Base-by-base conservation (phyloP, 2,113 vertebrate species). In the Verasper variegatus region DNA sequence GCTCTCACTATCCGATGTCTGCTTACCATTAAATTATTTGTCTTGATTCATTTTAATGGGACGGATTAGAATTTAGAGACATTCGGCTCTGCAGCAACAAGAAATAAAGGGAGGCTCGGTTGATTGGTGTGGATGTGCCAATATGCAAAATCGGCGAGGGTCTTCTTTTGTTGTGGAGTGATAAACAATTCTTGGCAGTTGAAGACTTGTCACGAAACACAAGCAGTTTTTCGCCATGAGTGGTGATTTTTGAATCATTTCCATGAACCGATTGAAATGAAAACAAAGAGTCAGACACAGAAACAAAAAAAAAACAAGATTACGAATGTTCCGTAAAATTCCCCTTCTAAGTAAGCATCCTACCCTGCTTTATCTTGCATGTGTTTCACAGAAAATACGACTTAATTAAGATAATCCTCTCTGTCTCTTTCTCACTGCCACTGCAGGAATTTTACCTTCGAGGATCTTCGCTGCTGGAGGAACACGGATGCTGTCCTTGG, bases 401-500 rank as follows among this genome's bases (percentile, higher is more conserved):
- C 9, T 49, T 64, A 23, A 70, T 78, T 63, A 58, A 62, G 70
- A 66, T 78, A 68, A 89, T 18, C 47, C 47, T 81, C 59, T 82
- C 26, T 72, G 71, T 63, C 49, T 87, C 23, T 82, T 71, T 63
- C 49, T 87, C 23, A 81, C 71, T 87, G 45, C 72, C 69, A 24
- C 78, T 83, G 51, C 92, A 94, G 93, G 80, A 67, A 56, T 75
- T 58, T 72, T 35, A 76, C 83, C 74, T 73, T 62, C 74, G 64
- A 12, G 68, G 80, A 84, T 78, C 58, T 77, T 47, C 62, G 74
- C 56, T 45, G 81, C 12, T 15, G 68, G 68, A 77, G 79, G 74
- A 40, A 26, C 77, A 27, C 74, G 76, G 13, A 88, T 95, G 95
- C 95, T 97, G 95, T 95, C 94, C 96, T 97, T 96, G 95, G 95